Evolutionary conservation across 2,797 vertebrate genomes (phyloP), one percentile per base, ranked within the genome.

Genomic region (Holocentrus rufus): DNA sequence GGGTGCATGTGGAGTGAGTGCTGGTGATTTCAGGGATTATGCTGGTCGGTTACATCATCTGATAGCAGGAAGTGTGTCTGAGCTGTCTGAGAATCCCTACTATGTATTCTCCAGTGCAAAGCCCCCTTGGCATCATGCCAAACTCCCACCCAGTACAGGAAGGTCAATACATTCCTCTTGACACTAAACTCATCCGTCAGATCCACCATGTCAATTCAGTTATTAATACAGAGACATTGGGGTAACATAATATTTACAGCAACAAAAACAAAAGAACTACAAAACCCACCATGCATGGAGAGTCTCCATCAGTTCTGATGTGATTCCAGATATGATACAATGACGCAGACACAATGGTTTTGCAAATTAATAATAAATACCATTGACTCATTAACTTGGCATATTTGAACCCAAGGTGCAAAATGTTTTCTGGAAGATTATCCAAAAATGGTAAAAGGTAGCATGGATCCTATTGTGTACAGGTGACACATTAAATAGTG

Each of bases 241-340:
- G 75, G 55, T 72, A 85, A 85, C 79, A 79, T 79, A 77, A 82
- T 89, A 92, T 93, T 90, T 93, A 93, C 92, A 94, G 71, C 53
- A 84, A 88, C 34, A 88, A 87, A 90, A 89, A 73, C 66, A 77
- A 83, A 86, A 53, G 58, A 78, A 74, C 69, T 86, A 87, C 59
- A 88, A 87, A 92, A 85, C 52, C 73, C 62, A 86, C 85, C 90
- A 93, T 93, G 92, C 90, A 80, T 70, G 63, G 77, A 84, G 44
- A 58, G 52, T 83, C 72, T 86, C 67, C 60, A 68, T 77, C 78
- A 66, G 65, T 77, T 65, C 76, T 82, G 46, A 70, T 76, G 57
- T 85, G 74, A 80, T 79, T 69, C 59, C 47, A 68, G 67, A 52
- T 83, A 73, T n/a, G 3, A 72, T 65, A 81, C 56, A 84, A 55